Base-by-base conservation (phyloP, 2,113 vertebrate species). In the Mustela lutreola region DNA sequence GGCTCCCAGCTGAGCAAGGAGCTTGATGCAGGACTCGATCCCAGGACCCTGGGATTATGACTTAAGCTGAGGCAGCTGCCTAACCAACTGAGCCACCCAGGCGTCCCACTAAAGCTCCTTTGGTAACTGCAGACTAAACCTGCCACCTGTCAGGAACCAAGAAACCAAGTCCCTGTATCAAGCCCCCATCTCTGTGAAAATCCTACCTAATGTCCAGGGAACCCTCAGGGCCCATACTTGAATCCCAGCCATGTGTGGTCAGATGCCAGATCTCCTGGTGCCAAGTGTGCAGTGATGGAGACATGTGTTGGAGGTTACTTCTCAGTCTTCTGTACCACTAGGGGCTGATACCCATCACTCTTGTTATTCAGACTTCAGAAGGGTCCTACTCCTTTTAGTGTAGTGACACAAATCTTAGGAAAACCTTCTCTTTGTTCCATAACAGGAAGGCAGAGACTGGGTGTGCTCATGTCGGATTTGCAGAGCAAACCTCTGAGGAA, bases 281-380 rank as follows among this genome's bases (percentile, higher is more conserved):
- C 65, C 90, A 78, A 50, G 22, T 79, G n/a, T 63, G 48, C 89
- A 56, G 56, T 89, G 58, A 75, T 15, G 39, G 31, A 36, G 31
- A 65, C 42, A n/a, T 67, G 71, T 60, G 93, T 96, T 53, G 53
- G 60, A 58, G 24, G 8, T 65, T 81, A 92, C 11, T 93, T 90
- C 76, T 94, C 45, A 80, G 28, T 81, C 65, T 91, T 81, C 39
- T 22, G 19, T 24, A 10, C 31, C 22, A 6, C 4, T 9, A 48
- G 73, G 24, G 33, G 22, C 81, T 67, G 87, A 60, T 95, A 21
- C 6, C 10, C 56, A 39, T 85, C 50, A 24, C 3, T 80, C 5
- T 80, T 95, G 76, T 92, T 82, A 15, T 87, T 36, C 50, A 83
- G 73, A 95, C 36, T 88, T 92, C 39, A 90, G 24, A 96, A 86